Percentiles rank a stretch among this genome's conserved stretches.
Evolutionary conservation across 1,140 invertebrate species (phyloP).

Genomic region (Leptinotarsa defecta): DNA sequence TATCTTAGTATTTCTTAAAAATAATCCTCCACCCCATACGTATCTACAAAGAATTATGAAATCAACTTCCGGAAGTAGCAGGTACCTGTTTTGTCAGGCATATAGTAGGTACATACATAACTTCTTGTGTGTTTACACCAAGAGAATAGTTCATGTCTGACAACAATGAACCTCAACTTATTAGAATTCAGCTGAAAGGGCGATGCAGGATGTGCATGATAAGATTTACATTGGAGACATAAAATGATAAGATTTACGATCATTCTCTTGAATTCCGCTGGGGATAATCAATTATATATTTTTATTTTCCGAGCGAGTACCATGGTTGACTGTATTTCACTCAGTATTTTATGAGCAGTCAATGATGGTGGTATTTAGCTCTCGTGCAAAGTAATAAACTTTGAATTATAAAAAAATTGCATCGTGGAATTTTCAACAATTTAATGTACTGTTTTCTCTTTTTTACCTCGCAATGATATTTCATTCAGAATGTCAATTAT

Average conservation of each 20-base stretch:
- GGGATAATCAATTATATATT: constrained; percentile 7
- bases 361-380: neutral
- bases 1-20: no score
- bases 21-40: no score
- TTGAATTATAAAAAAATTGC: no score
- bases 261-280: neutral
- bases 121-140: neutral
- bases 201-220: constrained; percentile 7
- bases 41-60: neutral
- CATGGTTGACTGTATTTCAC: neutral
- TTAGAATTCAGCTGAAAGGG: neutral
- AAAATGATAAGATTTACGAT: constrained; percentile 5
- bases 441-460: no score
- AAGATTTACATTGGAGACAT: constrained; percentile 3
- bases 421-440: no score
- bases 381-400: no score
- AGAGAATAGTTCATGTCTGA: neutral
- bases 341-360: neutral
- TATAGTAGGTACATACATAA: neutral
- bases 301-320: neutral
- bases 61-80: neutral
- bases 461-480: no score
- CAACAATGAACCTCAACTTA: constrained; percentile 3
- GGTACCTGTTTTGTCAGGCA: neutral
- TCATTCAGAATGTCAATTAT: no score